Evolutionary conservation across 1,140 invertebrate species (phyloP), one percentile per base, ranked within the genome.

Genomic region (Macrotrachela quadricornifera): DNA sequence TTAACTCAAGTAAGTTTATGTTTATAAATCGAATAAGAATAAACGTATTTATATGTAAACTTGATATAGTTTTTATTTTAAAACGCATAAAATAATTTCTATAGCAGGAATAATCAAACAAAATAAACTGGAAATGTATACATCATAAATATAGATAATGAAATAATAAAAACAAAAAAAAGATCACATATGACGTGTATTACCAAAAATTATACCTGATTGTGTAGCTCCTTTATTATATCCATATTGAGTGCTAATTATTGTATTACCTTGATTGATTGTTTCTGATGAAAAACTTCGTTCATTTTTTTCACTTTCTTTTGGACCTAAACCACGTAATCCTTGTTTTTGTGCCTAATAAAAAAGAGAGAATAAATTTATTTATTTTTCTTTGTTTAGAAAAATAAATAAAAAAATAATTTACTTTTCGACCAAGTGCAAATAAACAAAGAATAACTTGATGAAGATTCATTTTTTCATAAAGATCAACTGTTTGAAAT

Each of bases 401-500:
- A n/a, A 13, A 8, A 30, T 30, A 8, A 30, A 8, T 4, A 8
- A 30, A 30, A 30, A 30, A 4, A 4, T 30, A 2, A 2, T 4
- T 30, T 30, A 30, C 21, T 30, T 94, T 94, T 72, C 91, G 78
- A 30, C 85, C 90, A 13, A 96, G 75, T 8, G 88, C 84, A 65
- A 88, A 84, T 49, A 95, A 71, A 67, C 86, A 91, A 62, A 88
- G 85, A 45, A 91, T 82, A 41, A 95, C 90, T 38, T 86, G 84
- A 68, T 87, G 85, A 36, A 95, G 76, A 69, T 95, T 94, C 70
- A 90, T 83, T 64, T 79, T 74, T 68, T 95, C 90, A 82, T 86
- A 92, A 10, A 95, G 75, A 71, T 95, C 90, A 3, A 90, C 83
- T 16, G 84, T 87, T 69, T 94, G 88, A 77, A 95, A 95, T 42